Percentiles rank a stretch among this genome's conserved stretches.
Conservation (phyloP, 1,140 invertebrate genomes). For the Lordiphosa clarofinis region DNA sequence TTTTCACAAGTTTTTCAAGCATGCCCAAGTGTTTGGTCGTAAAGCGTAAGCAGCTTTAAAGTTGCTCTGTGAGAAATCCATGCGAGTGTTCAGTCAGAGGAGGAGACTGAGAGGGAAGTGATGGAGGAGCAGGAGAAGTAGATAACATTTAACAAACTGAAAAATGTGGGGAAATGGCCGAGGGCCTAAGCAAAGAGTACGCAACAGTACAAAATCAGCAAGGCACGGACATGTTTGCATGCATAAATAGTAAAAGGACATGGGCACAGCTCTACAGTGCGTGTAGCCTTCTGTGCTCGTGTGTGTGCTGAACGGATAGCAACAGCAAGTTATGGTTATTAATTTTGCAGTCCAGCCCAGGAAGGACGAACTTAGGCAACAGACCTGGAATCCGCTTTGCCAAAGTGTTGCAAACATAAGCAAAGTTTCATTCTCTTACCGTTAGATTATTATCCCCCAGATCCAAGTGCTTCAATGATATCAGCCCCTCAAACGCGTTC, state of each 20-base stretch:
- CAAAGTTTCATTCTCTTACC: constrained; percentile 69
- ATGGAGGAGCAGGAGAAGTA: background rate
- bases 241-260: constrained; percentile 73
- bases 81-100: background rate
- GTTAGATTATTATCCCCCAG: constrained; percentile 91
- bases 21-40: constrained; percentile 16
- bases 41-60: constrained; percentile 43
- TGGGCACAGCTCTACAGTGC: constrained; percentile 31
- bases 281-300: constrained; percentile 11
- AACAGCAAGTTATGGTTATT: constrained; percentile 74
- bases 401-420: constrained; percentile 47
- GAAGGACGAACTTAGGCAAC: constrained; percentile 54
- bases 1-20: constrained; percentile 17
- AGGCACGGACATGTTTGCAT: constrained; percentile 69
- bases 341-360: constrained; percentile 62
- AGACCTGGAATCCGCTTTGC: constrained; percentile 56
- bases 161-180: constrained; percentile 43
- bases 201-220: constrained; percentile 56
- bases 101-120: background rate
- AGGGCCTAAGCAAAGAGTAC: constrained; percentile 57
- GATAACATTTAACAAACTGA: constrained; percentile 42
- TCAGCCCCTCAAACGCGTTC: constrained; percentile 85
- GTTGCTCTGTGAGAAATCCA: constrained; percentile 15
- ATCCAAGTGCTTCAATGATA: constrained; percentile 86
- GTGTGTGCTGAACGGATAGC: constrained; percentile 15